Conservation (phyloP, 2,888 invertebrate species). For the Plemyria rubiginata region DNA sequence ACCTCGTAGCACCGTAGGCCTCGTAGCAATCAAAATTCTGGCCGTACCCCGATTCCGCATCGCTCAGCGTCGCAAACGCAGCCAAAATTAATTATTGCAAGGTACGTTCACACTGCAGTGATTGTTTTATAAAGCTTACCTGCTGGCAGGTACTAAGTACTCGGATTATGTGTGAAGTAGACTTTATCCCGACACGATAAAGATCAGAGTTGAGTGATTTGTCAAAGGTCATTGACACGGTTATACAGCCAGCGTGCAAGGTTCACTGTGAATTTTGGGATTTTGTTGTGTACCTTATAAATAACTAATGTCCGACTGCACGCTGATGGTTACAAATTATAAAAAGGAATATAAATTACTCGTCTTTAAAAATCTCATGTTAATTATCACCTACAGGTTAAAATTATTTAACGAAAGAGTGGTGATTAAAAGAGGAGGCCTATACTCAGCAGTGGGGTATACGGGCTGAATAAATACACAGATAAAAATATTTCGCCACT, state of each 20-base stretch:
- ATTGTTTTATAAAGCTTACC: conserved; percentile 44
- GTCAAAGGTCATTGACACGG: conserved; percentile 12
- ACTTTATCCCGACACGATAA: conserved; percentile 28
- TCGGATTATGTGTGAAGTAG: conserved; percentile 26
- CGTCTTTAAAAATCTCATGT: too few species aligned
- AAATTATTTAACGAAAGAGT: too few species aligned
- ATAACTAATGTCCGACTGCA: too few species aligned
- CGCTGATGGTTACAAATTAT: too few species aligned
- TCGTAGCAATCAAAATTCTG: conserved; percentile 64
- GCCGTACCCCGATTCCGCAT: conserved; percentile 58
- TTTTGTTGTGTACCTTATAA: not conserved
- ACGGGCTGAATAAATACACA: too few species aligned
- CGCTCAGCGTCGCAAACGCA: conserved; percentile 54
- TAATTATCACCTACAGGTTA: too few species aligned
- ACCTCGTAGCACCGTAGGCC: conserved; percentile 23
- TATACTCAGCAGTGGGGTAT: too few species aligned
- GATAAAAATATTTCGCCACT: too few species aligned
- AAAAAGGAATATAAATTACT: too few species aligned
- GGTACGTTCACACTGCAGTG: conserved; percentile 37
- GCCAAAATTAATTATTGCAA: conserved; percentile 61
- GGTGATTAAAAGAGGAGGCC: too few species aligned
- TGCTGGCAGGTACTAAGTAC: conserved; percentile 38
- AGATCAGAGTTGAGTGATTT: conserved; percentile 31
- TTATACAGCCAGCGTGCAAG: not conserved
- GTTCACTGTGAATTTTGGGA: not conserved